These are phyloP conservation scores for Ptiloglossa arizonensis DNA, from an alignment of 1,140 invertebrate genomes.

Conservation along the genomic window DNA sequence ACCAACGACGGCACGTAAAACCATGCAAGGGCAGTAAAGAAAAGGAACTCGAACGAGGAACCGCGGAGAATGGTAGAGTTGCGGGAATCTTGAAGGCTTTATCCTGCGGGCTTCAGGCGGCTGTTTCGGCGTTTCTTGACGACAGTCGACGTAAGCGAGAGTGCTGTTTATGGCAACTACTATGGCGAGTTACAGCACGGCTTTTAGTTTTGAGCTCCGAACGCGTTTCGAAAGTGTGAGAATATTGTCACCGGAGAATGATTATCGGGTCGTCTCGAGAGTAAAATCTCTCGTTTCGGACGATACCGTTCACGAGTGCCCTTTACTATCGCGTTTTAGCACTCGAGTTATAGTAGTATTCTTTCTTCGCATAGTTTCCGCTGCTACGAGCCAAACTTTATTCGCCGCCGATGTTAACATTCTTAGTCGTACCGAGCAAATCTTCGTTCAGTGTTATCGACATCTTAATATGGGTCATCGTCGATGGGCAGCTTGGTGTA, in stretches of 20 bases:
- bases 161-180: conserved; percentile 44
- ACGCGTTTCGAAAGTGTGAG: conserved; percentile 1
- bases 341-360: no score
- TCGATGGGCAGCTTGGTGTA: no score
- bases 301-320: no score
- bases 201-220: conserved; percentile 22
- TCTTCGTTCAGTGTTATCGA: no score
- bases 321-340: no score
- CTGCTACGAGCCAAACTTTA: no score
- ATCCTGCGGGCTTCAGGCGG: conserved; percentile 53
- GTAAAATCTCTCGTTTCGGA: no score
- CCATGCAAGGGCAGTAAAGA: conserved; percentile 54
- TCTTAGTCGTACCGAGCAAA: no score
- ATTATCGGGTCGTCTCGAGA: no score
- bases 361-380: no score
- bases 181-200: conserved; percentile 20
- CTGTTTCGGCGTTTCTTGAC: conserved; percentile 52
- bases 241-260: neutral
- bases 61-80: conserved; percentile 44
- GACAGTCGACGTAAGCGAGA: conserved; percentile 36
- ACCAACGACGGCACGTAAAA: conserved; percentile 32
- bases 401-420: no score
- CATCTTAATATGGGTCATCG: no score
- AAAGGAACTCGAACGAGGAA: conserved; percentile 8
- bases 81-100: conserved; percentile 54